Percentiles rank a stretch among this genome's conserved stretches.
These are phyloP conservation scores for Apodemus speciosus DNA, from an alignment of 2,113 vertebrate species.

Conservation along the genomic window DNA sequence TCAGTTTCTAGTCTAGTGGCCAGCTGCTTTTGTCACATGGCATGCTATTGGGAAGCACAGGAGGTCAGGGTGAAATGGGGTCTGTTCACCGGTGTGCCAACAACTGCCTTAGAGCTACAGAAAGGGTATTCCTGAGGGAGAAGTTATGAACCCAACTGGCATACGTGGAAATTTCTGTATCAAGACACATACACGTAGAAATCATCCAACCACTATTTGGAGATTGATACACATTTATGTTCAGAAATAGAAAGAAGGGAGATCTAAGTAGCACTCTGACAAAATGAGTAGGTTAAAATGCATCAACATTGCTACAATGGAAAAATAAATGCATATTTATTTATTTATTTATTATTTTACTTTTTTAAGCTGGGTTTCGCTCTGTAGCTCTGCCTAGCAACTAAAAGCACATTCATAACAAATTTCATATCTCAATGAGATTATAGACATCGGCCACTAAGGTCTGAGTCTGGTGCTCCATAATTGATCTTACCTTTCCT, in stretches of 20 bases:
- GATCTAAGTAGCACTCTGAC: background rate
- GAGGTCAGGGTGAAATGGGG: background rate
- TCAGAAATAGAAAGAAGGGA: background rate
- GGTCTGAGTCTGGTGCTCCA: background rate
- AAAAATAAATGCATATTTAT: background rate
- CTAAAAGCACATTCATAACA: background rate
- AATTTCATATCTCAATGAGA: background rate
- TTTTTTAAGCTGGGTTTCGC: background rate
- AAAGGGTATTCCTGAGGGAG: conserved; percentile 14
- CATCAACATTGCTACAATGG: background rate
- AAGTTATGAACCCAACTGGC: background rate
- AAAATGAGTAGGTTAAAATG: conserved; percentile 13
- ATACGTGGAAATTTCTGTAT: background rate
- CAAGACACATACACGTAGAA: background rate
- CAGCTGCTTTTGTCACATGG: background rate
- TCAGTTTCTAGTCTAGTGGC: background rate
- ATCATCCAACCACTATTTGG: background rate
- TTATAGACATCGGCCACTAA: background rate
- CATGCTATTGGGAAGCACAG: background rate
- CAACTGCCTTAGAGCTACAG: background rate
- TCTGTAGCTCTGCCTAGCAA: background rate
- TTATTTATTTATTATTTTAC: background rate
- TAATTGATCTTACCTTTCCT: background rate
- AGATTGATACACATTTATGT: background rate
- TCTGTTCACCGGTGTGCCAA: background rate